Conservation (phyloP, 2,113 vertebrate species). For the Clarias macrocephalus region DNA sequence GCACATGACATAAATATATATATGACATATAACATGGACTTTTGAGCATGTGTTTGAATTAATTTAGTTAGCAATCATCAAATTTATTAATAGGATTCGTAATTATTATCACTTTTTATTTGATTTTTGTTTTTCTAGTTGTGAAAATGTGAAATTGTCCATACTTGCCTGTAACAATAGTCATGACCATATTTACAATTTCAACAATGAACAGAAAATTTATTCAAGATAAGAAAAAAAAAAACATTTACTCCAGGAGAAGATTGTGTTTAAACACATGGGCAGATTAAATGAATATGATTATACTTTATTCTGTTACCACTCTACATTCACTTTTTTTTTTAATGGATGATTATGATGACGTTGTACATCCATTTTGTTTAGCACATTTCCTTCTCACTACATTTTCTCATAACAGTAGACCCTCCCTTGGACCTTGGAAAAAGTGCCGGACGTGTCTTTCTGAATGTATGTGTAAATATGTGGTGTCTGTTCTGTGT, state of each 20-base stretch:
- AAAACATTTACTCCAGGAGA: neutral
- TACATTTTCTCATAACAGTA: slow-evolving; percentile 1
- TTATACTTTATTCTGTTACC: neutral
- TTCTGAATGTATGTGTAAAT: slow-evolving; percentile 52
- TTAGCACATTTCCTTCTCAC: neutral
- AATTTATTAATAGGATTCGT: neutral
- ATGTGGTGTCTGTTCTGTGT: slow-evolving; percentile 50
- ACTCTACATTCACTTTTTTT: neutral
- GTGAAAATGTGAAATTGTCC: neutral
- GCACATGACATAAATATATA: neutral
- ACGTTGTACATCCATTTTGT: neutral
- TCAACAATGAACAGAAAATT: neutral
- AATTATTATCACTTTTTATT: neutral
- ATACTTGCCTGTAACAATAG: neutral
- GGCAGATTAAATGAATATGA: neutral
- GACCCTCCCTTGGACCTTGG: slow-evolving; percentile 37
- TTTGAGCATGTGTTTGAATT: slow-evolving; percentile 17
- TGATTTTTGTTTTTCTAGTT: neutral
- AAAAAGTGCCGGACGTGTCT: slow-evolving; percentile 50
- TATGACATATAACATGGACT: neutral
- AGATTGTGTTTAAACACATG: slow-evolving; percentile 12
- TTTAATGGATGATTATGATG: neutral
- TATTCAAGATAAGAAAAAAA: too few relatives aligned
- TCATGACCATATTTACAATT: neutral
- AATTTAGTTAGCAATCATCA: neutral